A percentile compares a stretch with the other conserved stretches of the same genome.
phyloP scores from a whole-genome alignment of 2,888 invertebrate genomes.

The Cataglyphis cursor region DNA sequence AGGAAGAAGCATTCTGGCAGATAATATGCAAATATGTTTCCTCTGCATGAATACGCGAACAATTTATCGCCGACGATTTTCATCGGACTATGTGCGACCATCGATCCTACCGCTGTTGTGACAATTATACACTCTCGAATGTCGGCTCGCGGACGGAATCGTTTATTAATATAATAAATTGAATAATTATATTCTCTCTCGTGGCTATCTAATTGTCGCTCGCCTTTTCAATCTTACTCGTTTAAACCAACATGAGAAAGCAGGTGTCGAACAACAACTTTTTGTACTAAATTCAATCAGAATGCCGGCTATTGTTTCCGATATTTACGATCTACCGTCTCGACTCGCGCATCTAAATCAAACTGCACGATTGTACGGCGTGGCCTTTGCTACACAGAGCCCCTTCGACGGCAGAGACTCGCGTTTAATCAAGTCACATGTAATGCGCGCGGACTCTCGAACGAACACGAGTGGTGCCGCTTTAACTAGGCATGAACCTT shows the following conservation, averaged over 20 bases:
- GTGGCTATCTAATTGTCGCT: background rate
- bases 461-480: slow-evolving; percentile 68
- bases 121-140: background rate
- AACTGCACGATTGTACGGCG: slow-evolving; percentile 25
- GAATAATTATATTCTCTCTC: background rate
- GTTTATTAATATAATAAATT: background rate
- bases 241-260: background rate
- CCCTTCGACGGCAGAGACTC: slow-evolving; percentile 42
- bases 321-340: slow-evolving; percentile 40
- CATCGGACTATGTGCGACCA: slow-evolving; percentile 17
- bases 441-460: slow-evolving; percentile 60
- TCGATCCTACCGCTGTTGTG: slow-evolving; percentile 27
- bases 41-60: slow-evolving; percentile 21
- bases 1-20: slow-evolving; percentile 53
- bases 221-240: background rate
- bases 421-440: slow-evolving; percentile 65
- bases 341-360: slow-evolving; percentile 46
- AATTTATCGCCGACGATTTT: slow-evolving; percentile 42
- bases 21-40: slow-evolving; percentile 52
- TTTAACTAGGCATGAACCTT: slow-evolving; percentile 60
- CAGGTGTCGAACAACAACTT: background rate
- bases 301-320: slow-evolving; percentile 38
- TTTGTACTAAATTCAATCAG: slow-evolving; percentile 1
- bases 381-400: slow-evolving; percentile 15
- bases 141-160: background rate